phyloP scores from a whole-genome alignment of 1,140 invertebrate genomes.

The Harpegnathos saltator region DNA sequence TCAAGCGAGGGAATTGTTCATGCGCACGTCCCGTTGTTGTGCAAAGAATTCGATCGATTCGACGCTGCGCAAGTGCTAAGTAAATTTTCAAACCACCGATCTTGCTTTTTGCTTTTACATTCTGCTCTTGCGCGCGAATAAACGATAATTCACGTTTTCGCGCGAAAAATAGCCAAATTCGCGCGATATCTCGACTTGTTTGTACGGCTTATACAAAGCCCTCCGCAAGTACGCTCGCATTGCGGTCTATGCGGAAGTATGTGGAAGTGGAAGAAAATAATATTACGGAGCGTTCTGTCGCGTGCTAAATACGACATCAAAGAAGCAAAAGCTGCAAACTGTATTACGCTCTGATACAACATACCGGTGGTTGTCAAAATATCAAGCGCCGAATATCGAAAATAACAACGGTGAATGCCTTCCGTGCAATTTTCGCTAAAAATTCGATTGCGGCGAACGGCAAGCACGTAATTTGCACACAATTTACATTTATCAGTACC shows the following conservation, averaged over 20 bases:
- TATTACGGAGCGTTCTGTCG: not conserved
- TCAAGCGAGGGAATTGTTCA: not conserved
- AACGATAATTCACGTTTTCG: slow-evolving; percentile 33
- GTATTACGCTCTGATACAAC: not conserved
- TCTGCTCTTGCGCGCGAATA: not conserved
- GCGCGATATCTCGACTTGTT: not conserved
- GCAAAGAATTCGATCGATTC: not conserved
- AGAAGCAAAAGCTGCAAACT: not conserved
- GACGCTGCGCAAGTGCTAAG: not conserved
- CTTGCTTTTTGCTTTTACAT: not conserved
- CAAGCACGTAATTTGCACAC: no score
- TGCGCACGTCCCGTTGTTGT: no score
- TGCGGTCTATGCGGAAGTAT: no score
- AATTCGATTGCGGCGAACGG: no score
- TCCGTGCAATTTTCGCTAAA: no score
- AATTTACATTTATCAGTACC: no score
- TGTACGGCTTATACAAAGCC: not conserved
- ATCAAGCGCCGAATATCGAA: slow-evolving; percentile 6
- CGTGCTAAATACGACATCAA: not conserved
- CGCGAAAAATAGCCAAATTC: not conserved
- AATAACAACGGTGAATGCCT: not conserved
- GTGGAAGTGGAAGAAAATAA: not conserved
- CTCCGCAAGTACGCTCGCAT: not conserved
- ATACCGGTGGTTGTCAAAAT: slow-evolving; percentile 7
- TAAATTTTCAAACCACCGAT: not conserved